Evolutionary conservation across 2,113 vertebrate genomes (phyloP).

Genomic region (Lepus europaeus): DNA sequence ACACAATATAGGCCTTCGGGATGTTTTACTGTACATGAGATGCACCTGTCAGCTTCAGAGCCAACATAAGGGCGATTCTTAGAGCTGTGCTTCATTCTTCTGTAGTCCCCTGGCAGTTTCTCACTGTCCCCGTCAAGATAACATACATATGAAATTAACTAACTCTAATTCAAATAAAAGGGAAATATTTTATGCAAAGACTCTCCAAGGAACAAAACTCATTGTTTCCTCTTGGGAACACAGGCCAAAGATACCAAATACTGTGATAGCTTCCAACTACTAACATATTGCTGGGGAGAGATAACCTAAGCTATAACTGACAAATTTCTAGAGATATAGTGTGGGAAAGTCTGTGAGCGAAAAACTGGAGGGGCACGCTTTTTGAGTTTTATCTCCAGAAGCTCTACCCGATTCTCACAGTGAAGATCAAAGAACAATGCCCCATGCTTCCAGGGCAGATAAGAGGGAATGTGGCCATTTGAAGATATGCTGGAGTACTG

Average conservation of each 20-base stretch:
- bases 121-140: background rate
- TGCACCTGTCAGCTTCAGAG: background rate
- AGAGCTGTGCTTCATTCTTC: background rate
- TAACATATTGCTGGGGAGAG: background rate
- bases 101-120: background rate
- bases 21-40: too few relatives aligned
- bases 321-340: background rate
- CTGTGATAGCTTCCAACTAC: background rate
- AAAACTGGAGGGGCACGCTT: background rate
- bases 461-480: background rate
- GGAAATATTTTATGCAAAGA: rapidly evolving
- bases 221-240: background rate
- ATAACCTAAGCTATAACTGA: background rate
- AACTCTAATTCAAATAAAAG: background rate
- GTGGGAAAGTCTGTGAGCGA: background rate
- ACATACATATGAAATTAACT: background rate
- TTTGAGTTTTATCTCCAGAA: background rate
- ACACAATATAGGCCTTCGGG: background rate
- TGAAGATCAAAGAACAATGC: background rate
- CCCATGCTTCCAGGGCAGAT: background rate
- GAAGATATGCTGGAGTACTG: background rate
- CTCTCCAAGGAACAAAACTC: background rate
- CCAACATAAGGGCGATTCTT: rapidly evolving
- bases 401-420: background rate
- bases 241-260: background rate